Conservation (phyloP, 37 sponge, comb jelly and placozoan species). For the Cliona cf. orientalis region DNA sequence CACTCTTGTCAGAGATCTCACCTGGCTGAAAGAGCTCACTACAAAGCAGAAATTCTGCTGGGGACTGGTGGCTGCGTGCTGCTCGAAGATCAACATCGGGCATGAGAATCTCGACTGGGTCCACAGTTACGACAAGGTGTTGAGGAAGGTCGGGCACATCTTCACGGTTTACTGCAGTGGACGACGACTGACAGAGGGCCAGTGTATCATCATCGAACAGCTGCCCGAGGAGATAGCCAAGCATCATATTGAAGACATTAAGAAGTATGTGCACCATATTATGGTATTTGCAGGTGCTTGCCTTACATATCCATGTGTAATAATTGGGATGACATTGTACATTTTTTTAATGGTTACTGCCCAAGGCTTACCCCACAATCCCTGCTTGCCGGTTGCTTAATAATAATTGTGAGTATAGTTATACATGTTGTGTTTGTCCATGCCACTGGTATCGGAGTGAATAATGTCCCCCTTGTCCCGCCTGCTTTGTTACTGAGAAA, state of each 20-base stretch:
- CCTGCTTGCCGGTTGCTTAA: too few relatives aligned
- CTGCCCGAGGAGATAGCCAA: constrained; percentile 20
- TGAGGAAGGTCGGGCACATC: constrained; percentile 29
- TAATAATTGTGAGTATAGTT: too few relatives aligned
- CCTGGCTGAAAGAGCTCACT: constrained; percentile 38
- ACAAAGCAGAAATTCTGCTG: constrained; percentile 62
- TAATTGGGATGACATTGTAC: too few relatives aligned
- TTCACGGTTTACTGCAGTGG: constrained; percentile 40
- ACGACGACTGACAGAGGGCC: constrained; percentile 13
- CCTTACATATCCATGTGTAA: too few relatives aligned
- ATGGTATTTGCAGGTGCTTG: too few relatives aligned
- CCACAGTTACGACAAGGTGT: constrained; percentile 16
- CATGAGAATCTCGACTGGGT: constrained; percentile 55
- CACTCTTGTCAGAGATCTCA: constrained; percentile 14
- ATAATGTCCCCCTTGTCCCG: too few relatives aligned
- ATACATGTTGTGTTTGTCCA: too few relatives aligned
- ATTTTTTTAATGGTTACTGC: too few relatives aligned
- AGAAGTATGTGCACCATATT: constrained; percentile 1
- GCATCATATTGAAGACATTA: constrained; percentile 26
- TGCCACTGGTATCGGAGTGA: too few relatives aligned
- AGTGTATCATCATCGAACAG: not conserved
- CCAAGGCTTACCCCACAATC: too few relatives aligned
- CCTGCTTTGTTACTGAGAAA: too few relatives aligned
- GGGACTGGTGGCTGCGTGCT: constrained; percentile 58
- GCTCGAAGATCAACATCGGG: constrained; percentile 23